Evolutionary conservation across 1,140 invertebrate species (phyloP), one percentile per base, ranked within the genome.

Genomic region (Wasmannia auropunctata): DNA sequence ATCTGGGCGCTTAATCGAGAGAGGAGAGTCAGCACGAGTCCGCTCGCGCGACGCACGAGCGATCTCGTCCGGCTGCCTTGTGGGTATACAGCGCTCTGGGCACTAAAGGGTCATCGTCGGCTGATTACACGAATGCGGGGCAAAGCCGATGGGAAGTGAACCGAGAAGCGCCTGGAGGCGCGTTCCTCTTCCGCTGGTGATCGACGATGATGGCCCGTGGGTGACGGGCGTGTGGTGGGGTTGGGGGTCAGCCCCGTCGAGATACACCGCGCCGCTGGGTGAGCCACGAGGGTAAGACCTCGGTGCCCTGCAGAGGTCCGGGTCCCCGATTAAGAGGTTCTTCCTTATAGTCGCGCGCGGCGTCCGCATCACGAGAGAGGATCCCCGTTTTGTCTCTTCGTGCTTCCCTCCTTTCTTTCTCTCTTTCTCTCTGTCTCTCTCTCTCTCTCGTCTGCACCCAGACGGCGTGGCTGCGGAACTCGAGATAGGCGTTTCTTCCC

Each of bases 271-370:
- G 90, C 56, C 46, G 72, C 70, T 67, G 76, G 62, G 58, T 88
- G 87, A 86, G 86, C 76, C 80, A 87, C 86, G 85, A 90, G 89
- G 86, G 87, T 92, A 85, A 92, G 92, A 92, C 92, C 92, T 86
- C 86, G 72, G 84, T 93, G 92, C 91, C 91, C 91, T 92, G 91
- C 88, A 88, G 88, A 91, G 92, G 91, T 92, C 91, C 91, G 87
- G 92, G 91, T 92, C 90, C 88, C 91, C 90, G 92, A 92, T 93
- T 93, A 91, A 93, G 91, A 91, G 87, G 90, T 93, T 93, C 93
- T 91, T 93, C 90, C 91, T 93, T 91, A 90, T 93, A 88, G 89
- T 90, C 74, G 85, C 86, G 85, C 86, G 72, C 84, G 37, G 63
- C 72, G 79, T 79, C 51, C 67, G 60, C 74, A 25, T 70, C 56